phyloP scores from a whole-genome alignment of 2,797 vertebrate species.

The Sebastes iracundus region DNA sequence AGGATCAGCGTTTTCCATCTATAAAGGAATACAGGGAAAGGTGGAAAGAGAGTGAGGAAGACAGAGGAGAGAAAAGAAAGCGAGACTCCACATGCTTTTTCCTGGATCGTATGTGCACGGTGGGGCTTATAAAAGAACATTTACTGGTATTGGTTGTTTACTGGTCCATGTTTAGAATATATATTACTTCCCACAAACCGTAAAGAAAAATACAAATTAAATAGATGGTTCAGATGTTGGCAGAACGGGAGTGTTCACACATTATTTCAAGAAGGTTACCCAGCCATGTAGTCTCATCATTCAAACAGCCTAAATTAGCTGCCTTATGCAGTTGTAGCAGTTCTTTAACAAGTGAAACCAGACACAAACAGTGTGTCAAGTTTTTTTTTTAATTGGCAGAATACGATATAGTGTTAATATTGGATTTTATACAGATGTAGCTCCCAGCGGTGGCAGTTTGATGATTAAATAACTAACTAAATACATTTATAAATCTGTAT shows the following conservation, averaged over 20 bases:
- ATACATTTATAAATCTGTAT: no score
- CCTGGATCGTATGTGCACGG: not conserved
- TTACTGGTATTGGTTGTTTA: not conserved
- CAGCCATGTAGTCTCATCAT: not conserved
- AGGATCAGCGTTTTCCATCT: slow-evolving; percentile 54
- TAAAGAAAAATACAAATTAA: not conserved
- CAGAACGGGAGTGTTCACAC: not conserved
- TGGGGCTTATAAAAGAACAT: not conserved
- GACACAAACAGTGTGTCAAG: not conserved
- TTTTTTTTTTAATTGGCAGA: not conserved
- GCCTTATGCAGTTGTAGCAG: no score
- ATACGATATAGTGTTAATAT: not conserved
- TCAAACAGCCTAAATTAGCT: not conserved
- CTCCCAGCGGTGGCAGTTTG: fast-evolving
- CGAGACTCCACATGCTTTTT: not conserved
- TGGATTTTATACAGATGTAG: not conserved
- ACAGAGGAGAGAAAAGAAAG: not conserved
- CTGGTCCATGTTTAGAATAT: not conserved
- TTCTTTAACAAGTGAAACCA: not conserved
- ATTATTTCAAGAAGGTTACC: not conserved
- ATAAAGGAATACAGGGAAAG: slow-evolving; percentile 30
- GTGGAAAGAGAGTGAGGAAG: slow-evolving; percentile 5
- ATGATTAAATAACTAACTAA: not conserved
- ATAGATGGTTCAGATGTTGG: not conserved
- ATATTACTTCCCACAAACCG: not conserved